phyloP scores from a whole-genome alignment of 1,140 invertebrate genomes.

The Zophobas morio region DNA sequence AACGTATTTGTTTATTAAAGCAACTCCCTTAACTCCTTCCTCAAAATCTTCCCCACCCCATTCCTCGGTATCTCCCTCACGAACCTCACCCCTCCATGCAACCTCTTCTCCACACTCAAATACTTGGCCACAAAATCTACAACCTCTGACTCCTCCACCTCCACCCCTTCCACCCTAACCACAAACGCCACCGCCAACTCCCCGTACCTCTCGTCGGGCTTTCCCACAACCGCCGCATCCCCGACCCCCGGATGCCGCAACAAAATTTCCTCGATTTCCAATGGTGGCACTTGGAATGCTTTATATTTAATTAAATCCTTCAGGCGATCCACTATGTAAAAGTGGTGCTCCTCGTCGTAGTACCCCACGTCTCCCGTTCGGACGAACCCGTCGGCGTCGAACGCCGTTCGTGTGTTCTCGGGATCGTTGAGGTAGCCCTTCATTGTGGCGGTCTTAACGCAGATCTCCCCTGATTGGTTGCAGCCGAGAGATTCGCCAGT shows the following conservation, averaged over 20 bases:
- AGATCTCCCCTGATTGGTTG: slow-evolving; percentile 78
- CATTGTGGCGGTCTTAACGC: slow-evolving; percentile 76
- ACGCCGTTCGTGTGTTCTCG: background rate
- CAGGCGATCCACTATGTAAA: slow-evolving; percentile 83
- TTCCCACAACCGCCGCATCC: slow-evolving; percentile 82
- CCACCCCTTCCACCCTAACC: slow-evolving; percentile 68
- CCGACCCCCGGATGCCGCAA: slow-evolving; percentile 76
- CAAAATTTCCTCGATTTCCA: slow-evolving; percentile 81
- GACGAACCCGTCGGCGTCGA: background rate
- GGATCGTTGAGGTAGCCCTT: slow-evolving; percentile 71
- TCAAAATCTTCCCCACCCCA: slow-evolving; percentile 7
- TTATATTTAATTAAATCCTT: slow-evolving; percentile 94
- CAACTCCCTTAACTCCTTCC: slow-evolving; percentile 11
- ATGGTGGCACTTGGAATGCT: slow-evolving; percentile 81
- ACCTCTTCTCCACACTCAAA: background rate
- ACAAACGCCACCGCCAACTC: slow-evolving; percentile 82
- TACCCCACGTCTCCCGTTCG: slow-evolving; percentile 1
- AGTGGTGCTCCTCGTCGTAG: background rate
- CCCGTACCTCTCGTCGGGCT: slow-evolving; percentile 75
- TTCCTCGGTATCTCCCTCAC: slow-evolving; percentile 7
- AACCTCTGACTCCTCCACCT: background rate
- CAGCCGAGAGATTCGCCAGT: slow-evolving; percentile 74
- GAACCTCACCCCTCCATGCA: slow-evolving; percentile 16
- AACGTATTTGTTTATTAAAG: background rate
- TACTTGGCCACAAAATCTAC: background rate